A percentile compares a stretch with the other conserved stretches of the same genome.
Conservation (phyloP, 23 tunicate genomes). For the Aplidium turbinatum region DNA sequence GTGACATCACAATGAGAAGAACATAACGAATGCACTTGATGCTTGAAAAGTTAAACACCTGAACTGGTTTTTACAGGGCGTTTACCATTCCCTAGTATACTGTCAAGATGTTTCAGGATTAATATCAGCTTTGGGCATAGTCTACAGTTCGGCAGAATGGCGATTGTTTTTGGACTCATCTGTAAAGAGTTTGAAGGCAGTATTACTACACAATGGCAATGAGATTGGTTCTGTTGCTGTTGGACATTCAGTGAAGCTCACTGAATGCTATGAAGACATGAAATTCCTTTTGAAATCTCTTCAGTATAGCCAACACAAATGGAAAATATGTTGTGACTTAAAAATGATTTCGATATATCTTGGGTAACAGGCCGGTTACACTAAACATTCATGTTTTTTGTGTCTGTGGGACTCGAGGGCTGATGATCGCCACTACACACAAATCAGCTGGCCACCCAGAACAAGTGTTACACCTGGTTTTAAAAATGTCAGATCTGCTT, state of each 20-base stretch:
- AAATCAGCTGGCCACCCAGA: constrained; percentile 30
- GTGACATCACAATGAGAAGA: too few relatives aligned
- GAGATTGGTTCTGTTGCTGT: constrained; percentile 29
- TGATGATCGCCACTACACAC: constrained; percentile 22
- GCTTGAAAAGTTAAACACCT: too few relatives aligned
- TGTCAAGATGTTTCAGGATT: constrained; percentile 35
- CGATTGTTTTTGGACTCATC: constrained; percentile 32
- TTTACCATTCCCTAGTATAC: constrained; percentile 26
- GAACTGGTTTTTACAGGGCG: too few relatives aligned
- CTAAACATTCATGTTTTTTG: constrained; percentile 34
- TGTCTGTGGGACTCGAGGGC: constrained; percentile 33
- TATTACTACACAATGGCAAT: constrained; percentile 29
- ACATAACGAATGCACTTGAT: too few relatives aligned
- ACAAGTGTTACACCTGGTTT: constrained; percentile 41
- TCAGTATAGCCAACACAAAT: constrained; percentile 32
- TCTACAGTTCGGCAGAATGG: constrained; percentile 24
- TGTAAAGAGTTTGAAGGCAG: constrained; percentile 22
- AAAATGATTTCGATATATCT: constrained; percentile 23
- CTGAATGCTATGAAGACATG: constrained; percentile 31
- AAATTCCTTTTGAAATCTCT: constrained; percentile 20
- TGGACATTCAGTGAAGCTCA: constrained; percentile 30
- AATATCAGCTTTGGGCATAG: constrained; percentile 23
- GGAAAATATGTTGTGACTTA: constrained; percentile 34
- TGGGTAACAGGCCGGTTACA: constrained; percentile 26
- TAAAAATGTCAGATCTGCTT: constrained; percentile 37